Evolutionary conservation across 2,888 invertebrate genomes (phyloP).

Genomic region (Pyrgus malvae): DNA sequence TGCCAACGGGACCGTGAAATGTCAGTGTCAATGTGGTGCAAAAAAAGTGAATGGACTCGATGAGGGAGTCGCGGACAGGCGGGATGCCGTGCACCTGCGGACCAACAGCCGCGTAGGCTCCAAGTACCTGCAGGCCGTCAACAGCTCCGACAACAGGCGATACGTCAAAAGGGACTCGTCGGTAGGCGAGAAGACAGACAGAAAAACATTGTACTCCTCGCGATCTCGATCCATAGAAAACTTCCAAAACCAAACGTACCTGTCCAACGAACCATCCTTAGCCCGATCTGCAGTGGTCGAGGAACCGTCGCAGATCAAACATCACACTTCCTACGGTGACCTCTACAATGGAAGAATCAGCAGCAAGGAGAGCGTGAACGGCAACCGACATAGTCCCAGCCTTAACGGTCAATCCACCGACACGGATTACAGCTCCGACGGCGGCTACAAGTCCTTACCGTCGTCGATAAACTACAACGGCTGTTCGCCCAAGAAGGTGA

Average conservation of each 20-base stretch:
- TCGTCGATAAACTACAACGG: conserved; percentile 72
- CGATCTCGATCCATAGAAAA: conserved; percentile 78
- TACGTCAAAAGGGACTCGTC: conserved; percentile 69
- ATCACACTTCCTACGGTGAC: conserved; percentile 75
- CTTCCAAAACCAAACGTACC: conserved; percentile 61
- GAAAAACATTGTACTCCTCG: conserved; percentile 56
- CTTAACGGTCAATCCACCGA: conserved; percentile 73
- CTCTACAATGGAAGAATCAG: conserved; percentile 69
- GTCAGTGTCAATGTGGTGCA: conserved; percentile 76
- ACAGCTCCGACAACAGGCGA: conserved; percentile 52
- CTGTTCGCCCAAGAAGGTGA: conserved; percentile 66
- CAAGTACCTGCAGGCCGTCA: conserved; percentile 73
- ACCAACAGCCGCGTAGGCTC: conserved; percentile 75
- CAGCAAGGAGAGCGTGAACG: conserved; percentile 70
- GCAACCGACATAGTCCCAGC: conserved; percentile 68
- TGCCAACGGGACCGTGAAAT: conserved; percentile 69
- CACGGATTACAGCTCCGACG: conserved; percentile 77
- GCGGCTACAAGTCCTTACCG: conserved; percentile 78
- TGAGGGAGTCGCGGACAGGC: conserved; percentile 52
- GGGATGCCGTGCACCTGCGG: conserved; percentile 60
- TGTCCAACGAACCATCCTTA: conserved; percentile 48
- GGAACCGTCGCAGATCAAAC: conserved; percentile 62
- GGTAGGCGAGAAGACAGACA: conserved; percentile 59
- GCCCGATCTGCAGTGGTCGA: conserved; percentile 58
- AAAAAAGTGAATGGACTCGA: conserved; percentile 64